These are phyloP conservation scores for Simalia tracyae DNA, from an alignment of 2,797 vertebrate species.

Conservation along the genomic window DNA sequence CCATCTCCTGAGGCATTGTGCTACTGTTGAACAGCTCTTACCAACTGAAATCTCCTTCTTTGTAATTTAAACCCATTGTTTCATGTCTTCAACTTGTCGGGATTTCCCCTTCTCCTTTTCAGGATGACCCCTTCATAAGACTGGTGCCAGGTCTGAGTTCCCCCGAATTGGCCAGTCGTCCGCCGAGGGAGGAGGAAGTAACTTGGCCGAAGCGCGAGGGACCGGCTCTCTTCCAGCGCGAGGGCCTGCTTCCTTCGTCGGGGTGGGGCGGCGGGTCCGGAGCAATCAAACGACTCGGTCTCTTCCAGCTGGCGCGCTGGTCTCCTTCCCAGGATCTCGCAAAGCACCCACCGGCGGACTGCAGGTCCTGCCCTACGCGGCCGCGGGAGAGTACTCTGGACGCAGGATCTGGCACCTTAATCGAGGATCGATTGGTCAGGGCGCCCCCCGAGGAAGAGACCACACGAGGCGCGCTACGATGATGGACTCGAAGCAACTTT, in stretches of 20 bases:
- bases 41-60: not conserved
- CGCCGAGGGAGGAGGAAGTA: not conserved
- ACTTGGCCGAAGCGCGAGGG: not conserved
- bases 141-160: not conserved
- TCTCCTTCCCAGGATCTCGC: not conserved
- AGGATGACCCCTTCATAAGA: not conserved
- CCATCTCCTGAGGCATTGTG: not conserved
- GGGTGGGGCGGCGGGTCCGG: too few relatives aligned
- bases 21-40: not conserved
- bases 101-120: not conserved
- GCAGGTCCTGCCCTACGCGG: not conserved
- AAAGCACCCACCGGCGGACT: not conserved
- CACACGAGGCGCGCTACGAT: not conserved
- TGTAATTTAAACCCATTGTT: not conserved
- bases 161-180: not conserved
- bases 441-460: too few relatives aligned
- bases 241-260: not conserved
- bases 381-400: not conserved
- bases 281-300: not conserved
- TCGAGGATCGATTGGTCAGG: too few relatives aligned
- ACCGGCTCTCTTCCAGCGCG: not conserved
- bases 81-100: not conserved
- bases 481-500: not conserved
- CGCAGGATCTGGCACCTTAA: too few relatives aligned
- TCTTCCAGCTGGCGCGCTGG: not conserved